Conservation (phyloP, 2,797 vertebrate species). For the Gymnopithys bicolor region DNA sequence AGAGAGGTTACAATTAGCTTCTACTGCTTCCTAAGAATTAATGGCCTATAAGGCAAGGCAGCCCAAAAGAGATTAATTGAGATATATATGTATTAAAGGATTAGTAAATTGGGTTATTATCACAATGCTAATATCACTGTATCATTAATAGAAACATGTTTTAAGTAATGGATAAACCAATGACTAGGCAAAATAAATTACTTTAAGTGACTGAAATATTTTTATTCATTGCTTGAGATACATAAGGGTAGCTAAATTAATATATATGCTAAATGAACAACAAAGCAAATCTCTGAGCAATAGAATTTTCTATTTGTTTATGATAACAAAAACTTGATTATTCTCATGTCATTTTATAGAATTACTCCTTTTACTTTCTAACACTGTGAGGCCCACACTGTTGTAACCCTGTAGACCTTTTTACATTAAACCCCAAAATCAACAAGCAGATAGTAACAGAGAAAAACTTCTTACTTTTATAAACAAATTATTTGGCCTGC, state of each 20-base stretch:
- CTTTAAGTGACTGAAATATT: neutral
- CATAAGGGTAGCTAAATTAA: neutral
- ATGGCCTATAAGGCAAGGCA: neutral
- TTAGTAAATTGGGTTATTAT: slow-evolving; percentile 7
- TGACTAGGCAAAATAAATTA: slow-evolving; percentile 4
- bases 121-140: neutral
- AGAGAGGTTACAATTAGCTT: neutral
- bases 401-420: neutral
- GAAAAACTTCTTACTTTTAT: neutral
- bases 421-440: neutral
- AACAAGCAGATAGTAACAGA: neutral
- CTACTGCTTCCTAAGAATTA: neutral
- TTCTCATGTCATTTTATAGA: neutral
- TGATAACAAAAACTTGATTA: neutral
- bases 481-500: neutral
- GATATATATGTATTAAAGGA: neutral
- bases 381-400: neutral
- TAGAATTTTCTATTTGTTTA: neutral
- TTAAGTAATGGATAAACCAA: slow-evolving; percentile 26
- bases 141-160: neutral
- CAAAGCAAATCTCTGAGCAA: neutral
- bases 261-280: neutral
- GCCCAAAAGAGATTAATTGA: neutral
- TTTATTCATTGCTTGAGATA: neutral
- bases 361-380: neutral